Conservation (phyloP, 2,888 invertebrate species). For the Amaurobius ferox region DNA sequence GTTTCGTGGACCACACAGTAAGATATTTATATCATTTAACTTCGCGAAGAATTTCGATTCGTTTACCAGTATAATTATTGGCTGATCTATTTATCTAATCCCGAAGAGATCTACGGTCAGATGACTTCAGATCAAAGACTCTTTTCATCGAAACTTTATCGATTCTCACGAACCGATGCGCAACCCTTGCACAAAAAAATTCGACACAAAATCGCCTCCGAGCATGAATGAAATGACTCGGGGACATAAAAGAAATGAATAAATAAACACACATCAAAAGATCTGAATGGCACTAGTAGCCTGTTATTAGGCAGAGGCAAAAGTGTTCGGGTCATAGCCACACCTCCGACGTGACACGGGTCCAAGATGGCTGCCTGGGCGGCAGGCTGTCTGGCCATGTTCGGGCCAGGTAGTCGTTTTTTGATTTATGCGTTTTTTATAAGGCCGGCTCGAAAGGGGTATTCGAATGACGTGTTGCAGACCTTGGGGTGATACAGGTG, state of each 20-base stretch:
- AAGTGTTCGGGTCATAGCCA: conserved; percentile 62
- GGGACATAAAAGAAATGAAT: conserved; percentile 17
- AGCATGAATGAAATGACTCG: not conserved
- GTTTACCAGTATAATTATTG: too few species aligned
- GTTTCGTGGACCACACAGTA: too few species aligned
- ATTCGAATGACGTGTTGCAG: not conserved
- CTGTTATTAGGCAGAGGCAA: conserved; percentile 44
- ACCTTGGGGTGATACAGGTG: conserved; percentile 11
- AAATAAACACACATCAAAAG: conserved; percentile 22
- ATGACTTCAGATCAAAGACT: too few species aligned
- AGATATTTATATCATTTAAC: too few species aligned
- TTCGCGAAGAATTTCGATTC: too few species aligned
- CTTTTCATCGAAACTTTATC: too few species aligned
- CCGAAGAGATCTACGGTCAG: too few species aligned
- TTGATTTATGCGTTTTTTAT: conserved; percentile 10
- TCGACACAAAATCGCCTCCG: not conserved
- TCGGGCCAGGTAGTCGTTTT: conserved; percentile 17
- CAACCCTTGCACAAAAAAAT: not conserved
- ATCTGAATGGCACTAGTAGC: conserved; percentile 30
- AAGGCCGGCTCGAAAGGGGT: not conserved
- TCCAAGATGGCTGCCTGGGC: conserved; percentile 25
- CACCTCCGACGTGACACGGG: conserved; percentile 61
- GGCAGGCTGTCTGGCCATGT: conserved; percentile 47
- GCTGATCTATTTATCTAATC: too few species aligned
- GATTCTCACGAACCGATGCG: too few species aligned